phyloP scores from a whole-genome alignment of 2,888 invertebrate genomes.

The Trissolcus japonicus region DNA sequence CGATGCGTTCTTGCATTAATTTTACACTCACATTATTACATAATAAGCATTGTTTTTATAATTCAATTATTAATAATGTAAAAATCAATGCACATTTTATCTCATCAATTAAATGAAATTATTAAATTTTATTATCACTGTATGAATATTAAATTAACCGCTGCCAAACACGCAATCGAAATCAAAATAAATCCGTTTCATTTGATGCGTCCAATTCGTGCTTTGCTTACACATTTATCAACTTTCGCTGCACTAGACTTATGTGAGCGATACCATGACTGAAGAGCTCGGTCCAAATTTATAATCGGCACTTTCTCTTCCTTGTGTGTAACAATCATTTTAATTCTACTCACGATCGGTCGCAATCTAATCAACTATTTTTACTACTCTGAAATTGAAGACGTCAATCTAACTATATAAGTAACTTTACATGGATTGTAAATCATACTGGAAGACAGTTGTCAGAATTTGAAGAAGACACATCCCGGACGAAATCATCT shows the following conservation, averaged over 20 bases:
- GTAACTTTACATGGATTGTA: constrained; percentile 12
- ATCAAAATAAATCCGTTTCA: constrained; percentile 25
- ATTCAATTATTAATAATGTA: not conserved
- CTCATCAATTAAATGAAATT: not conserved
- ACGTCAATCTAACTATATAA: not conserved
- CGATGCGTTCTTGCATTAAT: constrained; percentile 26
- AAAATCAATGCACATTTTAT: not conserved
- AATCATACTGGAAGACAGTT: constrained; percentile 33
- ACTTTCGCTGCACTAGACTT: constrained; percentile 39
- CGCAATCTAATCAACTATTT: not conserved
- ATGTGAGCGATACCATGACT: constrained; percentile 24
- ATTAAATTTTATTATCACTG: not conserved
- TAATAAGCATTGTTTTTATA: not conserved
- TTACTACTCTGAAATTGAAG: constrained; percentile 1
- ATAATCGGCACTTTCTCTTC: constrained; percentile 43
- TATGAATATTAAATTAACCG: constrained; percentile 24
- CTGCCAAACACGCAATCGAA: constrained; percentile 19
- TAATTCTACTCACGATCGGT: constrained; percentile 10
- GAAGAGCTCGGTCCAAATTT: constrained; percentile 39
- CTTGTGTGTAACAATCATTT: constrained; percentile 17
- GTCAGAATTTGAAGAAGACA: constrained; percentile 40
- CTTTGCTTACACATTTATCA: constrained; percentile 17
- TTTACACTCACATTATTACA: not conserved
- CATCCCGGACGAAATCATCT: constrained; percentile 34
- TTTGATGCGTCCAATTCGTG: constrained; percentile 11